These are phyloP conservation scores for Cromileptes altivelis DNA, from an alignment of 2,113 vertebrate species.

Conservation along the genomic window DNA sequence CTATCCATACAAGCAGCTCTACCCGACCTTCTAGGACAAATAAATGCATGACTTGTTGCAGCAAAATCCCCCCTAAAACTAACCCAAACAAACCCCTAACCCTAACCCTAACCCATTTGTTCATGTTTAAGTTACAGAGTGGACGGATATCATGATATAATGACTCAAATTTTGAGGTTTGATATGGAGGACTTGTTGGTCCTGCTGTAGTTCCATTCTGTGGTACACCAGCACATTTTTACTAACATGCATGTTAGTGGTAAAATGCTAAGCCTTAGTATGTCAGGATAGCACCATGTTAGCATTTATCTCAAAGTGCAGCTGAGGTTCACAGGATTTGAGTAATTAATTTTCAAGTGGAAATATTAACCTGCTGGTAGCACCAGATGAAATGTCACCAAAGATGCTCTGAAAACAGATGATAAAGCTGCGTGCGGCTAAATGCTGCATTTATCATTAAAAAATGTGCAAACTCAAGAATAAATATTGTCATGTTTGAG, in stretches of 20 bases:
- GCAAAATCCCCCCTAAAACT: no score
- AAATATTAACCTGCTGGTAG: not conserved
- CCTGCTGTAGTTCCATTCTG: not conserved
- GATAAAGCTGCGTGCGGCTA: not conserved
- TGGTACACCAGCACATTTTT: not conserved
- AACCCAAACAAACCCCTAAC: no score
- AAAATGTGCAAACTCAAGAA: no score
- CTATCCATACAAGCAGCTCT: no score
- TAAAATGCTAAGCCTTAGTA: not conserved
- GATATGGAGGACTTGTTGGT: not conserved
- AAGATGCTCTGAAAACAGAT: not conserved
- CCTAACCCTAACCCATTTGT: no score
- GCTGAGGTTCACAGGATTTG: not conserved
- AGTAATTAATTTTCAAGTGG: not conserved
- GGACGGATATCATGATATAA: not conserved
- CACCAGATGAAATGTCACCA: not conserved
- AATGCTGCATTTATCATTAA: not conserved
- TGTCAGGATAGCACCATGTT: not conserved
- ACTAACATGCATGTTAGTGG: no score
- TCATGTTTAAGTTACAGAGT: not conserved
- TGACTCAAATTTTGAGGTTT: not conserved
- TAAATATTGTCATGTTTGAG: no score
- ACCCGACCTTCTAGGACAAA: no score
- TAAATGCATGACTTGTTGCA: no score
- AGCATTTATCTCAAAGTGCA: constrained; percentile 10